Percentiles rank a stretch among this genome's conserved stretches.
These are phyloP conservation scores for Camponotus fellah DNA, from an alignment of 2,888 invertebrate species.

Conservation along the genomic window DNA sequence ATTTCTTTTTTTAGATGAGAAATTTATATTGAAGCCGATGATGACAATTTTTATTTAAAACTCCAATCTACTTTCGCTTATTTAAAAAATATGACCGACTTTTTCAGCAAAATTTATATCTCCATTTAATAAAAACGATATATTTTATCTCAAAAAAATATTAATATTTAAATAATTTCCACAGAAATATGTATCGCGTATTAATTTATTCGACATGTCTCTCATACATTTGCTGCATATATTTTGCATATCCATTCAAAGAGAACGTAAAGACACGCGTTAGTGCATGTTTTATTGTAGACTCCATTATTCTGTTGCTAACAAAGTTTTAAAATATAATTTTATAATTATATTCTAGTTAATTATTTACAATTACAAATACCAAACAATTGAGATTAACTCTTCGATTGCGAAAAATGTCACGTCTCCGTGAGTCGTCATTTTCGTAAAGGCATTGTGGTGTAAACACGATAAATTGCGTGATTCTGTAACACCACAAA, in stretches of 20 bases:
- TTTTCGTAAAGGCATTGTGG: conserved; percentile 13
- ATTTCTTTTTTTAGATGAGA: neutral
- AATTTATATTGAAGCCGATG: neutral
- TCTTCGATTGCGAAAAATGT: neutral
- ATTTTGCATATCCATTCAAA: neutral
- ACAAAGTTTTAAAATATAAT: neutral
- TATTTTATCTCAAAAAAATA: neutral
- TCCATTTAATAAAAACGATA: neutral
- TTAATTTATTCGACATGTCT: neutral
- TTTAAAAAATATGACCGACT: neutral
- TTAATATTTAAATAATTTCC: neutral
- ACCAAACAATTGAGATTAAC: conserved; percentile 1
- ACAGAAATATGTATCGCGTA: neutral
- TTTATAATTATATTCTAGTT: conserved; percentile 10
- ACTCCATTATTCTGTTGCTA: neutral
- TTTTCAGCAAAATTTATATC: neutral
- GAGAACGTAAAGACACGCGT: neutral
- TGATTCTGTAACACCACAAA: neutral
- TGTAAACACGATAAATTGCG: neutral
- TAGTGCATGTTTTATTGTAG: neutral
- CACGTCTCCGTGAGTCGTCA: neutral
- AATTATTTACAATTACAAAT: neutral
- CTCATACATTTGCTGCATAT: neutral
- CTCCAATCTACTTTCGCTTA: neutral
- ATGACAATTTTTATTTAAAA: neutral